Conservation (phyloP, 2,888 invertebrate species). For the Aproaerema taeniolella region DNA sequence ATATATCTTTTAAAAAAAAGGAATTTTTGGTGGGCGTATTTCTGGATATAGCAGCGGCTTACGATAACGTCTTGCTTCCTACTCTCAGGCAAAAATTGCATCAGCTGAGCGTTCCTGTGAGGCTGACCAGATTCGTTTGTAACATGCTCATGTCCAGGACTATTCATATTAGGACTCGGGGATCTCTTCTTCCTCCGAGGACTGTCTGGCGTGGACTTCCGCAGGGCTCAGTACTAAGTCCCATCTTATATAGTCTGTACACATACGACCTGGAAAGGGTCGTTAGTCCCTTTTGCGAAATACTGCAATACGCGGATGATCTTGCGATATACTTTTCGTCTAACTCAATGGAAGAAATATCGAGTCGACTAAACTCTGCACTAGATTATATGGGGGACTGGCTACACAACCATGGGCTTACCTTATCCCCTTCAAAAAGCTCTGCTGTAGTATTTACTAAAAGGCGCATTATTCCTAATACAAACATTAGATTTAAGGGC, state of each 20-base stretch:
- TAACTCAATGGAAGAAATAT: not conserved
- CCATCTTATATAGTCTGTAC: not conserved
- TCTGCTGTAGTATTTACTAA: slow-evolving; percentile 16
- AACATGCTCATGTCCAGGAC: slow-evolving; percentile 17
- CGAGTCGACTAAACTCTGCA: slow-evolving; percentile 2
- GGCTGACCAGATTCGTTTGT: slow-evolving; percentile 17
- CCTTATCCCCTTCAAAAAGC: slow-evolving; percentile 19
- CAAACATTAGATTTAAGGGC: not conserved
- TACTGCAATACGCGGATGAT: slow-evolving; percentile 28
- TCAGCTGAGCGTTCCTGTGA: slow-evolving; percentile 23
- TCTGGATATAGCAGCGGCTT: slow-evolving; percentile 11
- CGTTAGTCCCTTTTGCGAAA: slow-evolving; percentile 1
- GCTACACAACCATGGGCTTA: slow-evolving; percentile 15
- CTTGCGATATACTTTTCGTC: slow-evolving; percentile 16
- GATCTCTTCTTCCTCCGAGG: slow-evolving; percentile 8
- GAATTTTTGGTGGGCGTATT: slow-evolving; percentile 11
- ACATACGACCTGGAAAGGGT: not conserved
- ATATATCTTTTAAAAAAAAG: slow-evolving; percentile 3
- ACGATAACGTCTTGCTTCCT: slow-evolving; percentile 14
- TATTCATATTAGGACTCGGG: slow-evolving; percentile 10
- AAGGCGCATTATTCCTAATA: slow-evolving; percentile 12
- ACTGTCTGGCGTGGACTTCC: slow-evolving; percentile 24
- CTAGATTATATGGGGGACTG: slow-evolving; percentile 7
- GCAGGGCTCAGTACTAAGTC: slow-evolving; percentile 16
- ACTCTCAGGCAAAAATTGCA: slow-evolving; percentile 16